Percentiles rank a stretch among this genome's conserved stretches.
Conservation (phyloP, 2,113 vertebrate species). For the Marcusenius ussheri region DNA sequence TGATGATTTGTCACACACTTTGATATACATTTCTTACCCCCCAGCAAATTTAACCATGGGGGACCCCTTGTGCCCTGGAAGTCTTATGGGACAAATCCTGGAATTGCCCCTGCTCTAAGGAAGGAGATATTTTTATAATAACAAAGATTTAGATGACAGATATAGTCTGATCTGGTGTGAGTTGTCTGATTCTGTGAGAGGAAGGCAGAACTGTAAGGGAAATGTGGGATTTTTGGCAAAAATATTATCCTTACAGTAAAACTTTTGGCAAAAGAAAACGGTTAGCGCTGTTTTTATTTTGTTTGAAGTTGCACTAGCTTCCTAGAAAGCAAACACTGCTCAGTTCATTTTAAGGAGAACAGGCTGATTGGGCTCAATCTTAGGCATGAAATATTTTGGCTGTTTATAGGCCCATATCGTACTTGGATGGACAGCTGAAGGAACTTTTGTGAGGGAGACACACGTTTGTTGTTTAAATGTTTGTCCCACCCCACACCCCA, state of each 20-base stretch:
- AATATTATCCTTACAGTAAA: conserved; percentile 1
- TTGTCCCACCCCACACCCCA: background rate
- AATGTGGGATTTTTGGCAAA: background rate
- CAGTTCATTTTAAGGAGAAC: background rate
- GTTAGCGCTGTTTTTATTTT: background rate
- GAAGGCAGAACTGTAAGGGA: background rate
- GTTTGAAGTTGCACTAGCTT: background rate
- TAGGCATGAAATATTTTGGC: background rate
- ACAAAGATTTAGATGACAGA: background rate
- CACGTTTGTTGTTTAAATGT: background rate
- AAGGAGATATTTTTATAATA: background rate
- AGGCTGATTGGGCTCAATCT: background rate
- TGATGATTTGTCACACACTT: background rate
- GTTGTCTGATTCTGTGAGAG: background rate
- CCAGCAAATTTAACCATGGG: background rate
- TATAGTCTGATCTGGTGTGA: background rate
- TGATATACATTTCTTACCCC: background rate
- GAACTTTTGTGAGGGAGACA: background rate
- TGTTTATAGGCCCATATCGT: background rate
- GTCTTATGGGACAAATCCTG: background rate
- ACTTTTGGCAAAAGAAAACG: background rate
- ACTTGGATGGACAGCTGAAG: background rate
- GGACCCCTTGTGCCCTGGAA: background rate
- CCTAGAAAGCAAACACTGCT: background rate
- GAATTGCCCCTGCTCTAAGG: background rate